Evolutionary conservation across 23 tunicate genomes (phyloP), one percentile per base, ranked within the genome.

Genomic region (Halocynthia roretzi): DNA sequence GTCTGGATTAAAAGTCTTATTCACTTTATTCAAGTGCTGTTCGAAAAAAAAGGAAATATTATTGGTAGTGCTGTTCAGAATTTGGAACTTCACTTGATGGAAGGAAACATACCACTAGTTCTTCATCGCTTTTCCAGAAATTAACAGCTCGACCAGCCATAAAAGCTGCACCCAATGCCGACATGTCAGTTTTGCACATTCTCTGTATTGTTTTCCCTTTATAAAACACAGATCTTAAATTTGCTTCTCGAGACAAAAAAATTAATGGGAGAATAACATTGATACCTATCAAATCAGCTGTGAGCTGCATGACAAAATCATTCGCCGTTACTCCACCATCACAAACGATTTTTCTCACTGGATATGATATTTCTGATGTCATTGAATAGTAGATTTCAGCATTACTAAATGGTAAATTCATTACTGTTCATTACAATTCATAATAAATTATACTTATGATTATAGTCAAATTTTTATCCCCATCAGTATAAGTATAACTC

Each of bases 251-350:
- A 31, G 44, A 31, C 44, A 31, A 31, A 31, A 31, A 1, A 31
- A 1, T 31, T 31, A 31, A 31, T 31, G 44, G 22, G 70, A 65
- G 17, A 58, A 14, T 2, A 14, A n/a, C 70, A 65, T 20, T 65
- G 19, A 14, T n/a, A 74, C 78, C 78, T 19, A 91, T 81, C 60
- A 91, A 53, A 66, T 85, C 90, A 0, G 90, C 51, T 6, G 86
- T 81, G 18, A 91, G 52, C 80, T 91, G 90, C 68, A 91, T 72
- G 22, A 91, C 77, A 20, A 91, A 68, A 20, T 82, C 49, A 65
- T 83, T 91, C 8, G 75, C 82, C n/a, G 90, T 75, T 6, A 91
- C 97, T 8, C 97, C 97, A 18, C 97, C 97, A 64, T 91, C 97
- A 31, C 97, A 91, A 10, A 91, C 97, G 85, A 91, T 76, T 14